These are phyloP conservation scores for Eilema sororculum DNA, from an alignment of 2,888 invertebrate species.

Conservation along the genomic window DNA sequence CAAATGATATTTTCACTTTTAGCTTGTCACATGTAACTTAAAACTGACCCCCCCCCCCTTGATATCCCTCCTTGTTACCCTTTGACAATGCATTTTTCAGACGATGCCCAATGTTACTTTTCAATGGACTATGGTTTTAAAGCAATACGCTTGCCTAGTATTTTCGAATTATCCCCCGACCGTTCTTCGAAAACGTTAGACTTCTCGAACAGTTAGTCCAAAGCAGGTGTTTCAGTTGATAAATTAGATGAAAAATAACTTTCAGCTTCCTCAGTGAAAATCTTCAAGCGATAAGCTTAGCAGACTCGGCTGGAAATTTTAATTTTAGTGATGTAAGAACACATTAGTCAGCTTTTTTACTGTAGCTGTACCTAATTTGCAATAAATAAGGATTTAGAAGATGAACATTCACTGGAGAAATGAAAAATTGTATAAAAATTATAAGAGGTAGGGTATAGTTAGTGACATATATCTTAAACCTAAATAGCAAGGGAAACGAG, in stretches of 20 bases:
- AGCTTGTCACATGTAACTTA: too few relatives aligned
- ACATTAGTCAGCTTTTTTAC: slow-evolving; percentile 22
- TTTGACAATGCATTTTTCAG: too few relatives aligned
- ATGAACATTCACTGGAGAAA: slow-evolving; percentile 16
- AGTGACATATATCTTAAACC: too few relatives aligned
- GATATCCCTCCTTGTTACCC: too few relatives aligned
- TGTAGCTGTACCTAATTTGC: slow-evolving; percentile 33
- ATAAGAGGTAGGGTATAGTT: too few relatives aligned
- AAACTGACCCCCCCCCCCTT: too few relatives aligned
- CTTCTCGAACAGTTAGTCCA: slow-evolving; percentile 29
- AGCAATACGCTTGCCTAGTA: too few relatives aligned
- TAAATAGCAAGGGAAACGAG: too few relatives aligned
- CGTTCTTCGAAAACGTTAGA: slow-evolving; percentile 36
- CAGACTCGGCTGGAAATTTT: slow-evolving; percentile 37
- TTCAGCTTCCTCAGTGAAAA: slow-evolving; percentile 27
- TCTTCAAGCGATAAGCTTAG: slow-evolving; percentile 49
- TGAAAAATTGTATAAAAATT: slow-evolving; percentile 9
- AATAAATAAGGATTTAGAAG: slow-evolving; percentile 32
- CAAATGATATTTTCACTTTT: too few relatives aligned
- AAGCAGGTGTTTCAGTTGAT: slow-evolving; percentile 25
- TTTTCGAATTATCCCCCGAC: too few relatives aligned
- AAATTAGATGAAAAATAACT: slow-evolving; percentile 26
- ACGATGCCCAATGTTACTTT: too few relatives aligned
- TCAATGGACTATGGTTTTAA: too few relatives aligned
- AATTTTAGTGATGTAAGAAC: slow-evolving; percentile 36